Evolutionary conservation across 2,113 vertebrate genomes (phyloP).

Genomic region (Poeciliopsis prolifica): DNA sequence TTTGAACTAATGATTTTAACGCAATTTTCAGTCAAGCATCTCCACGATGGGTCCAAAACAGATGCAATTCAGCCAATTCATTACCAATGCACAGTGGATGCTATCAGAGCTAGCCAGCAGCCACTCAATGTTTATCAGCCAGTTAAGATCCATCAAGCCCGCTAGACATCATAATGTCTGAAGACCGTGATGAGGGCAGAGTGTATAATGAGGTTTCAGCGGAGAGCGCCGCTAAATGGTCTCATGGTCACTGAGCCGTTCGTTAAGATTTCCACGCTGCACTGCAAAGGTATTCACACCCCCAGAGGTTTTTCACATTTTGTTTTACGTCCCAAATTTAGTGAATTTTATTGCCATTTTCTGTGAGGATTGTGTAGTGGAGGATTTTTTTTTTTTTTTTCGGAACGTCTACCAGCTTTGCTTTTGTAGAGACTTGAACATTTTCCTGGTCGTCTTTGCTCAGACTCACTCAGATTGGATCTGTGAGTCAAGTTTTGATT

Average conservation of each 20-base stretch:
- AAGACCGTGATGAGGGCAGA: conserved; percentile 60
- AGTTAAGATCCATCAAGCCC: conserved; percentile 78
- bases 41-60: conserved; percentile 49
- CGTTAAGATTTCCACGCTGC: conserved; percentile 22
- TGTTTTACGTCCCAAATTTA: too few species aligned
- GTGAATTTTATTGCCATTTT: too few species aligned
- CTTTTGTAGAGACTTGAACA: too few species aligned
- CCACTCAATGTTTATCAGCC: conserved; percentile 78
- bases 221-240: conserved; percentile 51
- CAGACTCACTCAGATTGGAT: too few species aligned
- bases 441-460: too few species aligned
- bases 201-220: conserved; percentile 65
- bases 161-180: conserved; percentile 73
- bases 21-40: conserved; percentile 46
- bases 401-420: too few species aligned
- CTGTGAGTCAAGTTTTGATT: too few species aligned
- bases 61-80: conserved; percentile 68
- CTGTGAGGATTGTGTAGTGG: too few species aligned
- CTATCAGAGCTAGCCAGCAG: conserved; percentile 76
- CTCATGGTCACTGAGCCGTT: conserved; percentile 50
- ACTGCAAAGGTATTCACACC: background rate
- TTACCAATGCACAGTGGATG: conserved; percentile 65
- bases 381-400: too few species aligned
- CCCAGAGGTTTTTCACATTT: background rate
- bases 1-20: conserved; percentile 39